Base-by-base conservation (phyloP, 2,797 vertebrate genomes). In the Siniperca undulata region DNA sequence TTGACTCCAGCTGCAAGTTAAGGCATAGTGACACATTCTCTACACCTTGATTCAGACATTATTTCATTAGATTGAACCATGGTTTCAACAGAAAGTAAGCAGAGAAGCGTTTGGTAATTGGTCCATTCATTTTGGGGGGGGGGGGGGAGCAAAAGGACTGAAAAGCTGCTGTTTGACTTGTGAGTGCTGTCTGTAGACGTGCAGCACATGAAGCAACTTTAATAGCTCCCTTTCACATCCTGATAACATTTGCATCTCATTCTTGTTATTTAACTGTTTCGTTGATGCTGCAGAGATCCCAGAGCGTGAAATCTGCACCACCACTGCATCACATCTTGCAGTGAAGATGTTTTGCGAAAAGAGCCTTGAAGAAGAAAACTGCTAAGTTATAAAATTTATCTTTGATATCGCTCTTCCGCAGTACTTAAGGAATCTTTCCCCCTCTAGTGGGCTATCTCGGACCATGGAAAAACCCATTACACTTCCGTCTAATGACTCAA, bases 371-470 rank as follows among this genome's bases (percentile, higher is more conserved):
- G 9, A 30, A 60, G 40, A 65, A 68, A 58, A 68, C 19, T 14
- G 59, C 53, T 71, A 80, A 68, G 48, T 74, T 78, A 70, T 58
- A 2, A 83, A 81, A 77, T 58, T 38, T 36, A 88, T 76, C 69
- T 73, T 74, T 74, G 66, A 78, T 78, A 62, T 60, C 66, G 34
- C 34, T 80, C n/a, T 70, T 86, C 74, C 74, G 64, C 56, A 56
- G 11, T 66, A 52, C 56, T 83, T 81, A 72, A 73, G 74, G 74
- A 72, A 81, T 82, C 67, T 74, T 77, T 50, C 78, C 38, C 83
- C 78, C 79, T 86, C 74, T 89, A 78, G 76, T 88, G 84, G 86
- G 77, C 81, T 65, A 65, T 77, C 38, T 44, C 0, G 13, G 59
- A 30, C 62, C 19, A 20, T 42, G 30, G 44, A 82, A 70, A 78